A percentile compares a stretch with the other conserved stretches of the same genome.
Conservation (phyloP, 2,888 invertebrate species). For the Gryllus longicercus region DNA sequence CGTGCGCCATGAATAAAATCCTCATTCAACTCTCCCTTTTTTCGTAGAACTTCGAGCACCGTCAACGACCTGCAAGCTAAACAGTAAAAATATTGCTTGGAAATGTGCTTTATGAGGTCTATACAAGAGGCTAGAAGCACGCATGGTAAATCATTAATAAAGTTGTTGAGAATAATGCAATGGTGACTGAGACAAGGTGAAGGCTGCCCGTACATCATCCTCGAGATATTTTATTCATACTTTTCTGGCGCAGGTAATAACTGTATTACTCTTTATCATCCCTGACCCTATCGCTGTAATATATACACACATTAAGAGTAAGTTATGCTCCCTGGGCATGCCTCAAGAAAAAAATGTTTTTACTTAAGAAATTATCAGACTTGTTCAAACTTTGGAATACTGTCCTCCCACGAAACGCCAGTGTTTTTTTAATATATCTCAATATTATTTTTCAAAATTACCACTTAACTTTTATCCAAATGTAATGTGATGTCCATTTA, state of each 20-base stretch:
- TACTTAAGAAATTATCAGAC: conserved; percentile 9
- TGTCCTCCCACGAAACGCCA: too few relatives aligned
- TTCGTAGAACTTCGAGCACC: background rate
- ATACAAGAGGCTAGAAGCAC: background rate
- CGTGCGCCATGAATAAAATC: background rate
- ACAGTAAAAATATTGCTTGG: background rate
- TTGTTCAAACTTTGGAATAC: background rate
- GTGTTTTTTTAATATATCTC: too few relatives aligned
- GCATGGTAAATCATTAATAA: conserved; percentile 17
- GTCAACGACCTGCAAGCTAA: background rate
- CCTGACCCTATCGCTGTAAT: conserved; percentile 8
- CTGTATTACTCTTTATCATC: conserved; percentile 1
- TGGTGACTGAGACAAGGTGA: background rate
- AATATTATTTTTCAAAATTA: too few relatives aligned
- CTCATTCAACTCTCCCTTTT: background rate
- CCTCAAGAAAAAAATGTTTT: background rate
- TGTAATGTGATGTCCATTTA: too few relatives aligned
- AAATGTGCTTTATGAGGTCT: background rate
- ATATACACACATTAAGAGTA: conserved; percentile 17
- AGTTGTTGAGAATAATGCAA: conserved; percentile 17
- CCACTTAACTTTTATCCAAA: too few relatives aligned
- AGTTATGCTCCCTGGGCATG: conserved; percentile 5
- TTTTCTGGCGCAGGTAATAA: conserved; percentile 9
- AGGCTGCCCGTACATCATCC: background rate
- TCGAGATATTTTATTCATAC: background rate